Evolutionary conservation across 1,140 invertebrate species (phyloP), one percentile per base, ranked within the genome.

Genomic region (Drosophila pallidifrons): DNA sequence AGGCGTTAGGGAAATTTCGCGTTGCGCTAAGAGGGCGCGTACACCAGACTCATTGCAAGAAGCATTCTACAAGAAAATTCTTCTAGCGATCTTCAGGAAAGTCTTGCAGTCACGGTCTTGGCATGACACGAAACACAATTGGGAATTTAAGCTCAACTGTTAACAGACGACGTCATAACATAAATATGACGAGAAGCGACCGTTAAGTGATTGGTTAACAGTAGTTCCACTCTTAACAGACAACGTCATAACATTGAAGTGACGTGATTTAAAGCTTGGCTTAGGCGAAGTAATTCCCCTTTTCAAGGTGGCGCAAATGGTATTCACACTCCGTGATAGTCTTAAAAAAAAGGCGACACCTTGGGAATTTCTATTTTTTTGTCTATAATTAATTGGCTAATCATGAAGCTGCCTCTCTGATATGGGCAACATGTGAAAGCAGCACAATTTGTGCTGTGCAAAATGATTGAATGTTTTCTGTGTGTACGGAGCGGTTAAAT

Each of bases 391-490:
- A 11, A 11, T 11, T 28, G 30, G 30, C 30, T 54, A 54, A 54
- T 54, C 51, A 54, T 54, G 30, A 15, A 15, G n/a, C 51, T 54
- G n/a, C 6, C 25, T 28, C 25, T 30, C 5, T 15, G 51, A 54
- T 52, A 52, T 52, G 49, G 25, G 49, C 4, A 54, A 16, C 28
- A 13, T 15, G 28, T 32, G 51, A 52, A 52, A 30, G 8, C 25
- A 30, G 28, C 30, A 32, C 51, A 54, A 32, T 54, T 32, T 32
- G 28, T 5, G 51, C 30, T 32, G 28, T 5, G 51, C 30, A 54
- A 6, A 35, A 7, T 35, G 30, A 54, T 54, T 32, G 51, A 54
- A 54, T 52, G 51, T n/a, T 11, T 51, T 20, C 8, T 7, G 20
- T 25, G 8, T 51, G 5, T 30, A n/a, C 5, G n/a, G 11, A 35